Evolutionary conservation across 2,113 vertebrate species (phyloP).

Genomic region (Cervus canadensis): DNA sequence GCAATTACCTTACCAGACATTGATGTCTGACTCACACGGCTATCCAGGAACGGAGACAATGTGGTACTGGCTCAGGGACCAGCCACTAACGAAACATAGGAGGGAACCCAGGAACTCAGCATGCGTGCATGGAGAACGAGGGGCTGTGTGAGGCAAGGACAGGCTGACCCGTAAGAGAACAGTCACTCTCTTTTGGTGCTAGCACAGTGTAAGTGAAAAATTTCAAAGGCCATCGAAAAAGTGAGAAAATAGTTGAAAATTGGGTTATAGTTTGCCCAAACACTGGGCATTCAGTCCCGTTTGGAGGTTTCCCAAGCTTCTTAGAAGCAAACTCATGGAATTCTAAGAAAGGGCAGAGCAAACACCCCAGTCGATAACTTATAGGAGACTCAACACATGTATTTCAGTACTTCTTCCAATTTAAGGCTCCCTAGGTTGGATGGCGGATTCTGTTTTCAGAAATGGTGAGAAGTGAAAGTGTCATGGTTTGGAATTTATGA

Average conservation of each 20-base stretch:
- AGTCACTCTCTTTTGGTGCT: neutral
- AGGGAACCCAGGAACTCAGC: neutral
- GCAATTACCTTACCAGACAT: neutral
- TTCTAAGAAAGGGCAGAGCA: neutral
- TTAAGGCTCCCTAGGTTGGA: neutral
- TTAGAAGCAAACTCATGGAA: neutral
- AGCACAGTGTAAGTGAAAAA: neutral
- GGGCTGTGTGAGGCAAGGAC: neutral
- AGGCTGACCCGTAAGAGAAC: neutral
- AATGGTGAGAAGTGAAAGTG: neutral
- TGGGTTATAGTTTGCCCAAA: neutral
- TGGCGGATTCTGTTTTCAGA: neutral
- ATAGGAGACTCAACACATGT: neutral
- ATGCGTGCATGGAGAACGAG: fast-evolving
- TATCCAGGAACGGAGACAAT: neutral
- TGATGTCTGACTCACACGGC: neutral
- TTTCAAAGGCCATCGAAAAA: neutral
- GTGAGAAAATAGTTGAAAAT: neutral
- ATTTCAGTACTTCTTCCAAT: neutral
- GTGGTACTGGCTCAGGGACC: neutral
- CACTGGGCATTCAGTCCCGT: neutral
- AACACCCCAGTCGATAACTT: neutral
- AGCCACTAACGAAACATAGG: neutral
- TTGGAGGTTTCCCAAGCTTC: neutral
- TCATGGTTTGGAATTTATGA: neutral